Conservation (phyloP, 2,113 vertebrate species). For the Chlorodrepanis virens region DNA sequence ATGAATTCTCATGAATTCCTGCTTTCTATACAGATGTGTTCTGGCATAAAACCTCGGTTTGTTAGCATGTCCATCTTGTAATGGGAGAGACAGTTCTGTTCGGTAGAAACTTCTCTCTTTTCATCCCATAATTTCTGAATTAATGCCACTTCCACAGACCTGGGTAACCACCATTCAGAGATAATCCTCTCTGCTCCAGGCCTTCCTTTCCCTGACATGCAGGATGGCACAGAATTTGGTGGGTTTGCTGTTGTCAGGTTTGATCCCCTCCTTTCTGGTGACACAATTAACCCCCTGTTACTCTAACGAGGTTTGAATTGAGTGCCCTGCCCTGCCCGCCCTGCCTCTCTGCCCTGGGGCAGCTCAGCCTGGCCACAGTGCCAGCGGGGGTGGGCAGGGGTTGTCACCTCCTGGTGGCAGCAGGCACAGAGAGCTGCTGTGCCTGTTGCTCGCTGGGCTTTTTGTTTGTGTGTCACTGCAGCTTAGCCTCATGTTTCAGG, state of each 20-base stretch:
- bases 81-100: not conserved
- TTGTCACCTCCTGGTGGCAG: not conserved
- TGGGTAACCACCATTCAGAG: conserved; percentile 1
- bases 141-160: conserved; percentile 5
- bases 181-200: conserved; percentile 56
- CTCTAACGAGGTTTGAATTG: not conserved
- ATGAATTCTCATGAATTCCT: not conserved
- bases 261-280: not conserved
- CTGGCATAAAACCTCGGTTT: not conserved
- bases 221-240: not conserved
- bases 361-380: not conserved
- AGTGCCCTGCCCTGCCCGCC: not conserved
- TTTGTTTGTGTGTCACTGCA: not conserved
- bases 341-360: not conserved
- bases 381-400: not conserved
- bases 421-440: not conserved
- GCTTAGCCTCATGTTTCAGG: not conserved
- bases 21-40: not conserved
- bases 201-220: not conserved
- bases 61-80: not conserved
- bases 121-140: conserved; percentile 29
- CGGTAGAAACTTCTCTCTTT: not conserved
- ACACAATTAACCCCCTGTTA: not conserved
- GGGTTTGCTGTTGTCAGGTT: not conserved
- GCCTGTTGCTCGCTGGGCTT: not conserved